Evolutionary conservation across 2,888 invertebrate genomes (phyloP).

Genomic region (Thera britannica): DNA sequence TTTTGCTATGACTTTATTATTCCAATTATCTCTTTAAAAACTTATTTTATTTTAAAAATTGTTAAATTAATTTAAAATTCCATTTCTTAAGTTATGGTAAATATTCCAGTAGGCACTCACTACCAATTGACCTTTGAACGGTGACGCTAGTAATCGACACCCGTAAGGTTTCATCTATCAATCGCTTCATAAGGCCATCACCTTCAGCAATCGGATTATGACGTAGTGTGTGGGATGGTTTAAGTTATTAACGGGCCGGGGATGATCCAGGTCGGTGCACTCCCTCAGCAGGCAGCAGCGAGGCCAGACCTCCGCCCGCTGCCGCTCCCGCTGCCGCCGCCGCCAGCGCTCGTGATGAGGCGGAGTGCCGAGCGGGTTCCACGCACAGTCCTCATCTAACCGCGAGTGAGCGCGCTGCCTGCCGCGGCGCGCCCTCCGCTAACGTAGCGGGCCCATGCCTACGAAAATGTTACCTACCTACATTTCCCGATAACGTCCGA

Average conservation of each 20-base stretch:
- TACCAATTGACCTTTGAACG: conserved; percentile 40
- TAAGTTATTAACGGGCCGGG: conserved; percentile 60
- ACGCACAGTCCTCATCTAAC: conserved; percentile 79
- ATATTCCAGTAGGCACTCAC: conserved; percentile 5
- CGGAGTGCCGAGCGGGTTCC: conserved; percentile 47
- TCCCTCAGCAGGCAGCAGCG: conserved; percentile 52
- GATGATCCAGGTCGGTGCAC: conserved; percentile 77
- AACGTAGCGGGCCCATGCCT: conserved; percentile 73
- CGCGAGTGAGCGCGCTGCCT: conserved; percentile 83
- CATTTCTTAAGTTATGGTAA: not conserved
- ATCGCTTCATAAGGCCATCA: conserved; percentile 45
- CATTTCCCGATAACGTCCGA: conserved; percentile 71
- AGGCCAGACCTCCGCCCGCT: conserved; percentile 42
- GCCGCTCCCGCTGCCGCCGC: conserved; percentile 45
- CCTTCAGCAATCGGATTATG: conserved; percentile 44
- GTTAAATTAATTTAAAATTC: not conserved
- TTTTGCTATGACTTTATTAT: too few species aligned
- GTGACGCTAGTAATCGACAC: conserved; percentile 39
- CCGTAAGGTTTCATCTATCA: conserved; percentile 43
- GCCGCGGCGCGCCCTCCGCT: conserved; percentile 73
- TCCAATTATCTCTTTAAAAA: not conserved
- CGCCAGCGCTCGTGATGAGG: conserved; percentile 43
- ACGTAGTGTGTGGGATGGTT: conserved; percentile 38
- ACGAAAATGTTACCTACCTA: conserved; percentile 74
- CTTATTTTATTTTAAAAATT: not conserved